phyloP scores from a whole-genome alignment of 1,140 invertebrate species.

The Drosophila pectinifera region DNA sequence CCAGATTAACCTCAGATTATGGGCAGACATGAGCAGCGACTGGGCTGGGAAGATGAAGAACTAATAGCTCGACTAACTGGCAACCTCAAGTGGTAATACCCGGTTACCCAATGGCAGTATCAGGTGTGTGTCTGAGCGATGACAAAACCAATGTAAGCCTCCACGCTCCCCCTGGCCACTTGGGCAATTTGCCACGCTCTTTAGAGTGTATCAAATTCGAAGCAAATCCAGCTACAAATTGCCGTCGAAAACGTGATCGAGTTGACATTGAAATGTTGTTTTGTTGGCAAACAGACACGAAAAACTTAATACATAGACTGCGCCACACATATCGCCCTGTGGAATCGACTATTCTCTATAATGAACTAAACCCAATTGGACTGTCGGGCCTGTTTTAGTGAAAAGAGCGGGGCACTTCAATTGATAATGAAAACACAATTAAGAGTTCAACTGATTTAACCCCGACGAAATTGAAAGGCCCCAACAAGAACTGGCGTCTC shows the following conservation, averaged over 20 bases:
- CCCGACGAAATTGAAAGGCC: conserved; percentile 59
- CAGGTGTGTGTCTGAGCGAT: conserved; percentile 53
- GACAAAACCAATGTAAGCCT: conserved; percentile 63
- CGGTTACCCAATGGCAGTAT: conserved; percentile 33
- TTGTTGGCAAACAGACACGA: conserved; percentile 48
- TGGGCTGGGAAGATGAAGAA: conserved; percentile 31
- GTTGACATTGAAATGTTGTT: conserved; percentile 73
- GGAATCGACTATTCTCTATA: conserved; percentile 31
- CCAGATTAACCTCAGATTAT: conserved; percentile 53
- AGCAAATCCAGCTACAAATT: conserved; percentile 67
- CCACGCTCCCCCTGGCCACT: conserved; percentile 25
- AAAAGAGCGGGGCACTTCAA: conserved; percentile 55
- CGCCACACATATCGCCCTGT: conserved; percentile 42
- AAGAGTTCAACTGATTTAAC: conserved; percentile 75
- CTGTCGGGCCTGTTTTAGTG: conserved; percentile 17
- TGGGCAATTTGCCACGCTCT: conserved; percentile 74
- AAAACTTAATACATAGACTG: conserved; percentile 39
- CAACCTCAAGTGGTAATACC: conserved; percentile 23
- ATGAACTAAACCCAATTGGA: conserved; percentile 24
- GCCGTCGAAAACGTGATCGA: conserved; percentile 67
- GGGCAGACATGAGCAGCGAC: conserved; percentile 29
- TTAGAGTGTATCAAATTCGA: conserved; percentile 73
- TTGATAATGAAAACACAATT: conserved; percentile 75
- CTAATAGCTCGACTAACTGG: conserved; percentile 27
- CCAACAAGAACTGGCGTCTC: conserved; percentile 36